Evolutionary conservation across 2,113 vertebrate genomes (phyloP).

Genomic region (Sinocyclocheilus grahami): DNA sequence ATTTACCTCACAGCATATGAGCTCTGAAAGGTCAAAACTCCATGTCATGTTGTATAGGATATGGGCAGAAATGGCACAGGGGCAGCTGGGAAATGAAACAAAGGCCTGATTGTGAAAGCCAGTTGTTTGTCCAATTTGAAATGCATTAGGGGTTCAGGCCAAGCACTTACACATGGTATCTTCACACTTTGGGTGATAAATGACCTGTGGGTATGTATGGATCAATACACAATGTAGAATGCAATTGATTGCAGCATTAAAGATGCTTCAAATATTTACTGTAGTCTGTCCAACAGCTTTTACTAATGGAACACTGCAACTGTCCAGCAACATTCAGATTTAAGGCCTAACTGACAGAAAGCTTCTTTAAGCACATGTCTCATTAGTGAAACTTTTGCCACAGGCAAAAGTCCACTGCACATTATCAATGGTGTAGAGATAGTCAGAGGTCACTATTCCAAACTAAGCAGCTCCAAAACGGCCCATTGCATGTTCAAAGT

Average conservation of each 20-base stretch:
- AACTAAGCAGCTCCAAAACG: not conserved
- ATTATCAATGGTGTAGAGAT: not conserved
- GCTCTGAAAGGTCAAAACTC: constrained; percentile 56
- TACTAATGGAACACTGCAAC: not conserved
- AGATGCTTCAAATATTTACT: not conserved
- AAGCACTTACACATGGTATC: not conserved
- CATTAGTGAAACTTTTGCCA: not conserved
- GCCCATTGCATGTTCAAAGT: not conserved
- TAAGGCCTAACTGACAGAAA: not conserved
- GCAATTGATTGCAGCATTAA: not conserved
- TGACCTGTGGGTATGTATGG: not conserved
- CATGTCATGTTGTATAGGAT: constrained; percentile 22
- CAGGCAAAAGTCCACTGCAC: not conserved
- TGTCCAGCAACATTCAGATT: not conserved
- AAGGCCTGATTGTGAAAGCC: not conserved
- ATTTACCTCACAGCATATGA: constrained; percentile 33
- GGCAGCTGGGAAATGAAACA: not conserved
- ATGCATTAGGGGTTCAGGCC: not conserved
- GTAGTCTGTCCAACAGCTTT: not conserved
- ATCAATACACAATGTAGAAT: constrained; percentile 34
- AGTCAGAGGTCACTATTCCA: not conserved
- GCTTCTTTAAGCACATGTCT: not conserved
- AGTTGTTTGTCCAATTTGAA: not conserved
- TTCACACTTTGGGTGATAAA: constrained; percentile 26
- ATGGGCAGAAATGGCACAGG: not conserved